Conservation (phyloP, 2,113 vertebrate genomes). For the Noctilio leporinus region DNA sequence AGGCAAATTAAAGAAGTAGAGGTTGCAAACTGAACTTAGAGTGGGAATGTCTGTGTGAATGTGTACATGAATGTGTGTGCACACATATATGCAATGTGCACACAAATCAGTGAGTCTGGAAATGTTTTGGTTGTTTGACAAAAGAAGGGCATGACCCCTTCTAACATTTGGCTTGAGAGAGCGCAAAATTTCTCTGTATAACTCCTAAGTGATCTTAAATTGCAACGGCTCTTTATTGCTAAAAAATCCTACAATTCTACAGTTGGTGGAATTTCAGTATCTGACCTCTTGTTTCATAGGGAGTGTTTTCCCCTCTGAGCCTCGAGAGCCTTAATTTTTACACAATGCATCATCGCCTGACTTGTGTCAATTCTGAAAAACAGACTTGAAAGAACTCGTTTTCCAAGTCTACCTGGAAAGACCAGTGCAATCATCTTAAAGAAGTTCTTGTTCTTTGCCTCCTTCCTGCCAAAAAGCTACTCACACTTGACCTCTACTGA, state of each 20-base stretch:
- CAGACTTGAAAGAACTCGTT: slow-evolving; percentile 23
- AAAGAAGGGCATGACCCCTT: not conserved
- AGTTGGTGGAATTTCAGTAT: not conserved
- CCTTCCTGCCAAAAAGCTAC: not conserved
- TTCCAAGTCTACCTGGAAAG: slow-evolving; percentile 10
- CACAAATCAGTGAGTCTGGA: not conserved
- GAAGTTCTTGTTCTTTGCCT: slow-evolving; percentile 18
- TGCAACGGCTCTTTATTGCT: not conserved
- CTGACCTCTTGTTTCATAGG: not conserved
- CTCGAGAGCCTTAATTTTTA: slow-evolving; percentile 32
- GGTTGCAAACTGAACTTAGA: not conserved
- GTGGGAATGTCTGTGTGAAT: not conserved
- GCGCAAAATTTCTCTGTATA: not conserved
- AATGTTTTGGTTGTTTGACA: slow-evolving; percentile 30
- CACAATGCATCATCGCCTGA: not conserved
- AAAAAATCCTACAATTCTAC: not conserved
- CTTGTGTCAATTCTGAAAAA: not conserved
- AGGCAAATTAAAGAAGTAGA: slow-evolving; percentile 14
- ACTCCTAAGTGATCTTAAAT: slow-evolving; percentile 13
- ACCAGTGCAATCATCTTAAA: not conserved
- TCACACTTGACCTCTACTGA: not conserved
- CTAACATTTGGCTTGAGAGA: not conserved
- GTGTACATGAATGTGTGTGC: not conserved
- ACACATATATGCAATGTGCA: not conserved
- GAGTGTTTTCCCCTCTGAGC: not conserved